Base-by-base conservation (phyloP, 2,797 vertebrate species). In the Pagetopsis macropterus region DNA sequence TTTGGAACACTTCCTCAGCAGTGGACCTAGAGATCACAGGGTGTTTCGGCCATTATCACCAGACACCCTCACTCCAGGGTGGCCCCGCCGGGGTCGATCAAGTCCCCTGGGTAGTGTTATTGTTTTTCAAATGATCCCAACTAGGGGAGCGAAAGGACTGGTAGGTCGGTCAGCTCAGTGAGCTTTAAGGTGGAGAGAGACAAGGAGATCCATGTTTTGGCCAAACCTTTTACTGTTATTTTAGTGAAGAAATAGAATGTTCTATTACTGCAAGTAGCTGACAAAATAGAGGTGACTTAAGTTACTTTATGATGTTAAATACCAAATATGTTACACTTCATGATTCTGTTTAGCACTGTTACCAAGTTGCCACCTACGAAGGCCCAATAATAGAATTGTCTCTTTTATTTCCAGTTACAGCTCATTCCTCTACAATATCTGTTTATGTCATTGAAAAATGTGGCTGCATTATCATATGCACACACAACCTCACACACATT, bases 361-460 rank as follows among this genome's bases (percentile, higher is more conserved):
- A 23, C 13, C 3, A 59, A 14, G 23, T 0, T 40, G 9, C 37
- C 67, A 41, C 54, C 14, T 11, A 1, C 16, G 10, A 52, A 8
- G 37, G 17, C 50, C n/a, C 51, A 69, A 4, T 12, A 54, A 50
- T 72, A 56, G 0, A 66, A 3, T 50, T 60, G 19, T 19, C 23
- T n/a, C 21, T 49, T 56, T 33, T 70, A 27, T 55, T 44, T 51
- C 15, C 41, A 44, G 8, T 19, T 45, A 7, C 19, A 68, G 44
- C 33, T 43, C 46, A 50, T 46, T 45, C 12, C 17, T 44, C 16
- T 23, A 15, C 75, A 63, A 12, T 49, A 43, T 75, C 19, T 0
- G 46, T 51, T 11, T 50, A 21, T 64, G 46, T 15, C 17, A 63
- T 46, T 44, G 33, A 81, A 65, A 56, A 58, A 76, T 72, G 41